These are phyloP conservation scores for Oryzias javanicus DNA, from an alignment of 2,113 vertebrate genomes.

Conservation along the genomic window DNA sequence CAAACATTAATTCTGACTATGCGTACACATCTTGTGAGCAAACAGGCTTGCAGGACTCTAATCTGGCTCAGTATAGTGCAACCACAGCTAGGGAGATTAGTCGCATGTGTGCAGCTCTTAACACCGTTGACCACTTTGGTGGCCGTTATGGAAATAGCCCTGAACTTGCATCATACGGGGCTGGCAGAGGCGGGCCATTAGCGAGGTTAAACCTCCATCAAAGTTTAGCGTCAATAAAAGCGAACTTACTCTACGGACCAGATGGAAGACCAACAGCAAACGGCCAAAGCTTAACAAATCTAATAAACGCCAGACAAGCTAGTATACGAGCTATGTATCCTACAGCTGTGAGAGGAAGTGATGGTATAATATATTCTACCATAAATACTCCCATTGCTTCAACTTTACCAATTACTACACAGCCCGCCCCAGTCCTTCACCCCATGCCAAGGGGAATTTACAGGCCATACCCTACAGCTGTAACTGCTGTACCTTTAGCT, in stretches of 20 bases:
- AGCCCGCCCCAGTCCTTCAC: constrained; percentile 86
- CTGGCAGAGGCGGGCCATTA: constrained; percentile 74
- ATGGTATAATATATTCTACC: constrained; percentile 98
- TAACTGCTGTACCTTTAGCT: constrained; percentile 88
- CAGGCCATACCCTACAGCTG: constrained; percentile 82
- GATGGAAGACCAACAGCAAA: constrained; percentile 78
- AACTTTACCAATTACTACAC: constrained; percentile 97
- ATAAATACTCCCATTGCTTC: constrained; percentile 98
- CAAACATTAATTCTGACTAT: constrained; percentile 93
- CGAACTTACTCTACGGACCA: constrained; percentile 84
- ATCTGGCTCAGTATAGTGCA: constrained; percentile 94
- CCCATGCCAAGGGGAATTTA: constrained; percentile 89
- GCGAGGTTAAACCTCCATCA: constrained; percentile 80
- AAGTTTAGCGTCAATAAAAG: constrained; percentile 82
- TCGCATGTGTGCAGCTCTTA: constrained; percentile 96
- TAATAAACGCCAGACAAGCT: constrained; percentile 83
- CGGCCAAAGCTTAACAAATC: constrained; percentile 81
- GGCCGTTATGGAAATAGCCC: constrained; percentile 82
- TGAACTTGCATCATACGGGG: constrained; percentile 84
- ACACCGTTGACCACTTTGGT: constrained; percentile 92
- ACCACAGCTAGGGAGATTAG: constrained; percentile 96
- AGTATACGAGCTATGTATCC: constrained; percentile 87
- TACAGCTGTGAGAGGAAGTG: constrained; percentile 87
- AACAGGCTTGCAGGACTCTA: constrained; percentile 86
- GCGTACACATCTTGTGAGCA: constrained; percentile 81